These are phyloP conservation scores for Cheirogaleus major DNA, from an alignment of 2,797 vertebrate genomes.

Conservation along the genomic window DNA sequence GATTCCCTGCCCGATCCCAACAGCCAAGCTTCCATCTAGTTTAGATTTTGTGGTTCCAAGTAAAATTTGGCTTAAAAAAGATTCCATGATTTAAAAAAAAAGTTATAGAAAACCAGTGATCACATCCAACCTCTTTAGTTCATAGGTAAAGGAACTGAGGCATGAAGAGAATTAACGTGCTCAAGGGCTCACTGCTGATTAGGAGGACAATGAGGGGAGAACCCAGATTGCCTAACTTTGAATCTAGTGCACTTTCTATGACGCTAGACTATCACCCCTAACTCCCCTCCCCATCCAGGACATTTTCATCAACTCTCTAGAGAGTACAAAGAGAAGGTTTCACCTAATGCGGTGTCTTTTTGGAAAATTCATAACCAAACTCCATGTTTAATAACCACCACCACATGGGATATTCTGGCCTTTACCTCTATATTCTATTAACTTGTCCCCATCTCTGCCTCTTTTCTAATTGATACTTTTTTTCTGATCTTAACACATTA, in stretches of 20 bases:
- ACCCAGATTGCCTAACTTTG: background rate
- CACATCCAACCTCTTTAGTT: background rate
- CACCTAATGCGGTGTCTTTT: background rate
- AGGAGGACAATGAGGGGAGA: background rate
- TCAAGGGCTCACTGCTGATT: background rate
- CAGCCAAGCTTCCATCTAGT: background rate
- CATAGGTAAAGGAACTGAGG: background rate
- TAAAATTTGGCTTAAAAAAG: background rate
- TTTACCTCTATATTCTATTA: background rate
- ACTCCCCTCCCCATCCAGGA: fast-evolving
- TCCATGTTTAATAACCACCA: background rate
- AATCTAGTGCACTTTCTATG: background rate
- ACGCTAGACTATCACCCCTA: background rate
- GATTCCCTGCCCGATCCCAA: background rate
- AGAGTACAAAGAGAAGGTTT: background rate
- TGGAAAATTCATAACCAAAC: background rate
- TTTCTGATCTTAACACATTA: background rate
- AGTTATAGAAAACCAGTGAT: background rate
- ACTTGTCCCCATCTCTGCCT: background rate
- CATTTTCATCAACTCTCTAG: background rate
- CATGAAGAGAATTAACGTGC: background rate
- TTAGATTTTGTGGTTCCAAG: background rate
- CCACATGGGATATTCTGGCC: background rate
- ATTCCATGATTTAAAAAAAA: background rate
- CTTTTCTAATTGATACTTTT: background rate